These are phyloP conservation scores for Girardinus metallicus DNA, from an alignment of 2,797 vertebrate genomes.

Conservation along the genomic window DNA sequence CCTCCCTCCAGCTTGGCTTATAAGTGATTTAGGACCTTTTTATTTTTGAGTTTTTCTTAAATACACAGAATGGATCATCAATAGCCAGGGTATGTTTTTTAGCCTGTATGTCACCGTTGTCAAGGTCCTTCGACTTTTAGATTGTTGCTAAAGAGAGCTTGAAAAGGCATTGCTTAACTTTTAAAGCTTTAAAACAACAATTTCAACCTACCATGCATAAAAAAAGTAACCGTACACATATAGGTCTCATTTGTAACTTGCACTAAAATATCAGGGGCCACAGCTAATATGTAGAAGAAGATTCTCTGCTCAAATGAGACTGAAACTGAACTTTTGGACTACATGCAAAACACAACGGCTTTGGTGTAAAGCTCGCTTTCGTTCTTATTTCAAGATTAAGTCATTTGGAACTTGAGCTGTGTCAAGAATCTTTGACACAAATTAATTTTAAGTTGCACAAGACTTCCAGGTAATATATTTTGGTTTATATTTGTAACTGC, in stretches of 20 bases:
- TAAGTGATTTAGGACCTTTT: slow-evolving; percentile 38
- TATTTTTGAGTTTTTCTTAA: slow-evolving; percentile 57
- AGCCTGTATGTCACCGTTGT: slow-evolving; percentile 21
- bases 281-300: neutral
- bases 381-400: neutral
- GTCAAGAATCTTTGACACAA: neutral
- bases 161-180: slow-evolving; percentile 21
- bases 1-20: slow-evolving; percentile 35
- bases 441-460: neutral
- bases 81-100: slow-evolving; percentile 8
- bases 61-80: slow-evolving; percentile 47
- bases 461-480: neutral
- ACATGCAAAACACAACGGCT: neutral
- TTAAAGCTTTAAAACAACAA: neutral
- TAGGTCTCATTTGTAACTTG: neutral
- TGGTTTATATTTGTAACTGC: neutral
- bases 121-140: slow-evolving; percentile 41
- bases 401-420: neutral
- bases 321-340: neutral
- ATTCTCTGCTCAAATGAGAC: neutral
- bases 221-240: neutral
- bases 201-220: neutral
- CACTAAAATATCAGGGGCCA: neutral
- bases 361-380: neutral
- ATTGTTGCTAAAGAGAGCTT: slow-evolving; percentile 45